A percentile compares a stretch with the other conserved stretches of the same genome.
phyloP scores from a whole-genome alignment of 2,113 vertebrate species.

The Gymnocephalus cernua region DNA sequence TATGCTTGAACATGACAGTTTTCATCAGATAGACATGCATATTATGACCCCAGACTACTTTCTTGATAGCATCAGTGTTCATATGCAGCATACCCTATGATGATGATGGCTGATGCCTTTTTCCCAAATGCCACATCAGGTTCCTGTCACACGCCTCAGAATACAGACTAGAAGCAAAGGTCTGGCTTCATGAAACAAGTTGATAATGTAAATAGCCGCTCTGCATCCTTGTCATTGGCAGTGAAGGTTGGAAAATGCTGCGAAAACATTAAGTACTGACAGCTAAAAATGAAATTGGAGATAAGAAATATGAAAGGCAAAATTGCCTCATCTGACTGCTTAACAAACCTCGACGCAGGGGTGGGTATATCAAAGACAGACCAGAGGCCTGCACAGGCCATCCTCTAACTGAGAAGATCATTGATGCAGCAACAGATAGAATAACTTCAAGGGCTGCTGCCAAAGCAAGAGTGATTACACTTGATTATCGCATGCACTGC shows the following conservation, averaged over 20 bases:
- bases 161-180: slow-evolving; percentile 58
- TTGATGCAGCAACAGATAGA: slow-evolving; percentile 69
- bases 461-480: slow-evolving; percentile 62
- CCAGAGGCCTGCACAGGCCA: slow-evolving; percentile 60
- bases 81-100: slow-evolving; percentile 31
- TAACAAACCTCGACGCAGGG: slow-evolving; percentile 67
- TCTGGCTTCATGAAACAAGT: slow-evolving; percentile 52
- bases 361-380: slow-evolving; percentile 70
- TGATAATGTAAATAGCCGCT: slow-evolving; percentile 67
- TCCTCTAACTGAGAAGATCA: slow-evolving; percentile 55
- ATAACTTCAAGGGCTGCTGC: slow-evolving; percentile 65
- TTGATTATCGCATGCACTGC: slow-evolving; percentile 66
- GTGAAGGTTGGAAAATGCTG: slow-evolving; percentile 72
- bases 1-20: slow-evolving; percentile 36
- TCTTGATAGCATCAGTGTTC: slow-evolving; percentile 51
- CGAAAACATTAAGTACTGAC: slow-evolving; percentile 79
- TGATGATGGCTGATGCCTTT: slow-evolving; percentile 42
- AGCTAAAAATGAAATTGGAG: slow-evolving; percentile 67
- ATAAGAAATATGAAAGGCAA: slow-evolving; percentile 75
- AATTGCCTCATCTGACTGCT: slow-evolving; percentile 68
- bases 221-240: slow-evolving; percentile 60
- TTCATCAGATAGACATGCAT: slow-evolving; percentile 31
- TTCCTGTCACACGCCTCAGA: slow-evolving; percentile 46
- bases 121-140: slow-evolving; percentile 60
- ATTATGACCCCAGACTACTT: slow-evolving; percentile 55